Evolutionary conservation across 30 jellyfish, hydroid and myxozoan species (phyloP).

Genomic region (Haliclystus octoradiatus): DNA sequence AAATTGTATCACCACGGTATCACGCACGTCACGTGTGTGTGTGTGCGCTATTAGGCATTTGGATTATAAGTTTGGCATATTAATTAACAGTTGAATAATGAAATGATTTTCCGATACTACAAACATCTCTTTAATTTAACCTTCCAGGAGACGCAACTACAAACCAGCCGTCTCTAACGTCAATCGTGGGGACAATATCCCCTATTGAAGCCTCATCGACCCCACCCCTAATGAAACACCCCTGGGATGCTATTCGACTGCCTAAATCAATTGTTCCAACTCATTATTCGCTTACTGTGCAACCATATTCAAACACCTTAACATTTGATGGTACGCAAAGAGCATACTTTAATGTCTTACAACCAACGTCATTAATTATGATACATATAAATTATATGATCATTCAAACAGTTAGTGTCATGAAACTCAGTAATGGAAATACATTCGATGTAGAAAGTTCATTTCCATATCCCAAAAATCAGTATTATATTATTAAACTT

Average conservation of each 20-base stretch:
- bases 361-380: slow-evolving; percentile 43
- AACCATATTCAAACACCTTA: slow-evolving; percentile 32
- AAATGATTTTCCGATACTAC: too few species aligned
- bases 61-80: too few species aligned
- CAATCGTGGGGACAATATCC: too few species aligned
- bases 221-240: too few species aligned
- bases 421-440: background rate
- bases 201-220: too few species aligned
- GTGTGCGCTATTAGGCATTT: too few species aligned
- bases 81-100: too few species aligned
- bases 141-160: too few species aligned
- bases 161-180: too few species aligned
- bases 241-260: slow-evolving; percentile 71
- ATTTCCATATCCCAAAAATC: slow-evolving; percentile 37
- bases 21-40: too few species aligned
- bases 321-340: slow-evolving; percentile 50
- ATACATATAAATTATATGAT: slow-evolving; percentile 48
- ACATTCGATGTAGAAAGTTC: slow-evolving; percentile 20
- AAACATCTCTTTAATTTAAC: too few species aligned
- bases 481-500: slow-evolving; percentile 47
- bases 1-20: too few species aligned
- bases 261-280: slow-evolving; percentile 47
- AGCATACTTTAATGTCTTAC: slow-evolving; percentile 16
- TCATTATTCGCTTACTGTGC: slow-evolving; percentile 53
- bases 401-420: slow-evolving; percentile 12